phyloP scores from a whole-genome alignment of 2,888 invertebrate genomes.

The Cremastobaeus sp. region DNA sequence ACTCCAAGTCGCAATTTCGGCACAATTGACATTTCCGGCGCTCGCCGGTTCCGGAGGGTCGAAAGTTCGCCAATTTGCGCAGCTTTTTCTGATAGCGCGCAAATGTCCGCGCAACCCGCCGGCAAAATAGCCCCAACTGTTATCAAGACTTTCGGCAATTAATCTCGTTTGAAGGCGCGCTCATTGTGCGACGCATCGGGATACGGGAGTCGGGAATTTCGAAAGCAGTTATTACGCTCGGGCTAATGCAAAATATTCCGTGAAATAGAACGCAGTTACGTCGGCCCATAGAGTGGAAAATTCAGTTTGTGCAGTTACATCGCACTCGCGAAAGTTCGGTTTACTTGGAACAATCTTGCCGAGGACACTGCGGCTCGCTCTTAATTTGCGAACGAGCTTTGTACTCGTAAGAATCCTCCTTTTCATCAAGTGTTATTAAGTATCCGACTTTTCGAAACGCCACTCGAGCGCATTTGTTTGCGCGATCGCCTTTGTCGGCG shows the following conservation, averaged over 20 bases:
- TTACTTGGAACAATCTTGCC: neutral
- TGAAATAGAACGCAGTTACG: constrained; percentile 1
- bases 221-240: constrained; percentile 24
- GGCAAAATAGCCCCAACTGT: too few species aligned
- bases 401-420: neutral
- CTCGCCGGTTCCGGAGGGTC: too few species aligned
- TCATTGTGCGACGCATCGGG: too few species aligned
- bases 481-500: neutral
- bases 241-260: constrained; percentile 19
- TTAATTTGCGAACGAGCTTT: neutral
- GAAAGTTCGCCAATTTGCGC: too few species aligned
- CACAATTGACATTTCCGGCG: too few species aligned
- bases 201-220: too few species aligned
- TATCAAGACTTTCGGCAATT: constrained; percentile 15
- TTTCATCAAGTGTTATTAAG: too few species aligned
- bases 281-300: constrained; percentile 1
- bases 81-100: too few species aligned
- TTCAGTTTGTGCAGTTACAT: constrained; percentile 2
- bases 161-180: too few species aligned
- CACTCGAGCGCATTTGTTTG: neutral
- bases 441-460: too few species aligned
- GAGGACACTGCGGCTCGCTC: neutral
- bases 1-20: too few species aligned
- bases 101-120: too few species aligned
- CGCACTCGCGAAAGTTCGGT: neutral